Conservation (phyloP, 35 echinoderm and acorn worm genomes). For the Lytechinus pictus region DNA sequence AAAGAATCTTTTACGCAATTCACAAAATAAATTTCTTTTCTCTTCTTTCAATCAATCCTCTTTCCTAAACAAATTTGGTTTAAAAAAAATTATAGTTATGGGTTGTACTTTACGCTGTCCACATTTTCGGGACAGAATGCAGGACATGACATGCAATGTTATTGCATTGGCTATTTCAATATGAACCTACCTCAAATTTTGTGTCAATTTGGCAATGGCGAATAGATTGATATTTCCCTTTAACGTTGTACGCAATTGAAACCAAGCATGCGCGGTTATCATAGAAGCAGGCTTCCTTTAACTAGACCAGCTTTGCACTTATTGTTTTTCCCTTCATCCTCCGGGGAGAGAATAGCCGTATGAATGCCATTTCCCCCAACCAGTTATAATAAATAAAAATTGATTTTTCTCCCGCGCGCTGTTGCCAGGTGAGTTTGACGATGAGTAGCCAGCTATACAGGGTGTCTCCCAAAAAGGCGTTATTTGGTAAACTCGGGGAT, state of each 20-base stretch:
- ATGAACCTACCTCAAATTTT: neutral
- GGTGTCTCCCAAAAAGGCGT: neutral
- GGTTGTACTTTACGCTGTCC: too few species aligned
- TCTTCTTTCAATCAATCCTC: too few species aligned
- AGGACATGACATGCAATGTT: too few species aligned
- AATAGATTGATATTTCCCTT: neutral
- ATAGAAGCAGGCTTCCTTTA: neutral
- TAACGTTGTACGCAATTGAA: neutral
- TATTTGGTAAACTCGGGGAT: neutral
- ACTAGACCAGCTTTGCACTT: neutral
- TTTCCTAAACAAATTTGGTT: too few species aligned
- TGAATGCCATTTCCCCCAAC: neutral
- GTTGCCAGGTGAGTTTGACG: neutral
- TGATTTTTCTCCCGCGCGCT: neutral
- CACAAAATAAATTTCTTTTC: too few species aligned
- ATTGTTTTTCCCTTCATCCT: neutral
- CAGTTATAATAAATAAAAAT: slow-evolving; percentile 21
- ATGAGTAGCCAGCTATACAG: neutral
- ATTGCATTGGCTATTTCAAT: neutral
- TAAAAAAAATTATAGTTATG: too few species aligned
- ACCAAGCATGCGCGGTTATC: neutral
- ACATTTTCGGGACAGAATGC: too few species aligned
- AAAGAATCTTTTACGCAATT: too few species aligned
- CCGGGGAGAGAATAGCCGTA: slow-evolving; percentile 7
- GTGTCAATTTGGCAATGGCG: neutral